Evolutionary conservation across 2,888 invertebrate species (phyloP).

Genomic region (Julus scandinavius): DNA sequence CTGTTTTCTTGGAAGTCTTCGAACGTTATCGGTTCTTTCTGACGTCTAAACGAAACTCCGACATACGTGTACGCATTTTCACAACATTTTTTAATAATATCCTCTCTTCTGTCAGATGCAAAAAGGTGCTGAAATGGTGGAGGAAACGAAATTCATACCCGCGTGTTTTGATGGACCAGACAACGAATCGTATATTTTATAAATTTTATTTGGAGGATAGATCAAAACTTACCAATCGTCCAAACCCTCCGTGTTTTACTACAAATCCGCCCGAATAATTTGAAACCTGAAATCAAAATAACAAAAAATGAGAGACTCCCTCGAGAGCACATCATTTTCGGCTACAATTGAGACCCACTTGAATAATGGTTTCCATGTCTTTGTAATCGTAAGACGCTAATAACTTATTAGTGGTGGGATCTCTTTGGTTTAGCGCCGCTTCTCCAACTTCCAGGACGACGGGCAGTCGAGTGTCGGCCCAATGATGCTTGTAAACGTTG

Average conservation of each 20-base stretch:
- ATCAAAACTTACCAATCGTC: constrained; percentile 74
- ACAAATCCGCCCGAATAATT: constrained; percentile 95
- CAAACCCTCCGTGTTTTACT: constrained; percentile 90
- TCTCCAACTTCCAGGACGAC: constrained; percentile 91
- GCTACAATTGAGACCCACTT: constrained; percentile 60
- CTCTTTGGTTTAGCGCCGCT: constrained; percentile 89
- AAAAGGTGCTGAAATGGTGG: constrained; percentile 78
- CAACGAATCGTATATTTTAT: constrained; percentile 51
- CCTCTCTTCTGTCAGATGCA: constrained; percentile 84
- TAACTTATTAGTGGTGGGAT: constrained; percentile 83
- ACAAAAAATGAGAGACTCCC: constrained; percentile 7
- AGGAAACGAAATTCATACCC: constrained; percentile 57
- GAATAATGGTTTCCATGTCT: constrained; percentile 81
- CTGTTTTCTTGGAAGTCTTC: constrained; percentile 88
- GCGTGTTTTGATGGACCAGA: no score
- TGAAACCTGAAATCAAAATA: constrained; percentile 72
- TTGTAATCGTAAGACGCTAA: constrained; percentile 87
- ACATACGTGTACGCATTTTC: constrained; percentile 84
- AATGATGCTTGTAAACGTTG: constrained; percentile 94
- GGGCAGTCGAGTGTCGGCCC: constrained; percentile 92
- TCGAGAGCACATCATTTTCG: neutral
- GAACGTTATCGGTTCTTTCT: constrained; percentile 82
- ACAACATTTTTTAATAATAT: constrained; percentile 85
- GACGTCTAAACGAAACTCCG: constrained; percentile 83
- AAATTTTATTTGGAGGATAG: neutral